Evolutionary conservation across 2,113 vertebrate species (phyloP).

Genomic region (Pelmatolapia mariae): DNA sequence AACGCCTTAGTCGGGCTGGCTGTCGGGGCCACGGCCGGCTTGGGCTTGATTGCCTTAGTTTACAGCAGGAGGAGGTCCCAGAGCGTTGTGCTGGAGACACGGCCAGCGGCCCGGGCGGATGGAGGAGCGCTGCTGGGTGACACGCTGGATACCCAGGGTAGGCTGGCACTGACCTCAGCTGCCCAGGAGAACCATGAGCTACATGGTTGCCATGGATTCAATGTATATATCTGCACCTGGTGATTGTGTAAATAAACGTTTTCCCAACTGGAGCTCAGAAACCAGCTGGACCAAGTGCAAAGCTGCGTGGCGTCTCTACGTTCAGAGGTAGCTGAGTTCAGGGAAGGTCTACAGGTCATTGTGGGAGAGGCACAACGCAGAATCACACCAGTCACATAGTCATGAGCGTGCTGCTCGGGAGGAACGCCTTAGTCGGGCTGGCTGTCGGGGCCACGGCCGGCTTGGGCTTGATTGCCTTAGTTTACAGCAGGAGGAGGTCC

Average conservation of each 20-base stretch:
- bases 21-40: conserved; percentile 58
- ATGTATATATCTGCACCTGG: too few relatives aligned
- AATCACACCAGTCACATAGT: too few relatives aligned
- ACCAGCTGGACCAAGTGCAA: conserved; percentile 83
- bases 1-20: conserved; percentile 56
- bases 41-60: conserved; percentile 60
- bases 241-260: too few relatives aligned
- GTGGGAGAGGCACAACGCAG: too few relatives aligned
- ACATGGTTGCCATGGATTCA: neutral
- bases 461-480: too few relatives aligned
- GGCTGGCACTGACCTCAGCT: neutral
- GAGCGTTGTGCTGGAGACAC: neutral
- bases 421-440: too few relatives aligned
- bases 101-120: neutral
- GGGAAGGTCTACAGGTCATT: conserved; percentile 77
- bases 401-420: too few relatives aligned
- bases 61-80: conserved; percentile 37
- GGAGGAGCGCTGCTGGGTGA: neutral
- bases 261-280: conserved; percentile 80
- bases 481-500: too few relatives aligned
- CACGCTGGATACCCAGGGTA: conserved; percentile 38
- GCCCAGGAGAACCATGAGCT: neutral
- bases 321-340: conserved; percentile 82
- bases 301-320: conserved; percentile 74
- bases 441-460: too few relatives aligned